Base-by-base conservation (phyloP, 2,797 vertebrate species). In the Crenuchus spilurus region DNA sequence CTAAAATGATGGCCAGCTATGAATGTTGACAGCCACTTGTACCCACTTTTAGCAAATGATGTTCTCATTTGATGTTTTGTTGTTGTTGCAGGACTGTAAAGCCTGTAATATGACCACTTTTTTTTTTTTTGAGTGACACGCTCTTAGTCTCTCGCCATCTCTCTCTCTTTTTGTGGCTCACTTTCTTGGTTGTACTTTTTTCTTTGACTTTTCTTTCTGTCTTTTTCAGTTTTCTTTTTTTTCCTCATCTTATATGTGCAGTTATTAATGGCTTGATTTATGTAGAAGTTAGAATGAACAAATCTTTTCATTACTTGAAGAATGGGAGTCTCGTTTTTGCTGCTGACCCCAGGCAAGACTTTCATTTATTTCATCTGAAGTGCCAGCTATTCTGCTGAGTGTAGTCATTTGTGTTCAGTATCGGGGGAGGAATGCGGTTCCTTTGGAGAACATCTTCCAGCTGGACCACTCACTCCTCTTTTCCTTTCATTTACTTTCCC, bases 271-370 rank as follows among this genome's bases (percentile, higher is more conserved):
- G 7, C n/a, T 33, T 70, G 39, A 66, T 70, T 74, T 63, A n/a
- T 46, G 35, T 65, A 2, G 44, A 72, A 14, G 52, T 74, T 63
- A 48, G 71, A 79, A 66, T 39, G 37, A 78, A 71, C 70, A 68
- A 66, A 77, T 72, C 70, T 60, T 75, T 80, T 80, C 61, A 65
- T 77, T 70, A 58, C 48, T 28, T 48, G 10, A 76, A 63, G 58
- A 69, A 65, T 57, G 51, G 61, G 35, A 41, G 63, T 78, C n/a
- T 74, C 61, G 46, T 70, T 57, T 73, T 33, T 42, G 33, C 48
- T 67, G 72, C 49, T 78, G 63, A 75, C 57, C 37, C 76, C 37
- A 30, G 35, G 33, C 57, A 61, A 71, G 22, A 22, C 55, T 52
- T 65, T 60, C 46, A 16, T 72, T 83, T 6, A 74, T 67, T 79